A percentile compares a stretch with the other conserved stretches of the same genome.
phyloP scores from a whole-genome alignment of 2,888 invertebrate genomes.

The Atethmia centrago region DNA sequence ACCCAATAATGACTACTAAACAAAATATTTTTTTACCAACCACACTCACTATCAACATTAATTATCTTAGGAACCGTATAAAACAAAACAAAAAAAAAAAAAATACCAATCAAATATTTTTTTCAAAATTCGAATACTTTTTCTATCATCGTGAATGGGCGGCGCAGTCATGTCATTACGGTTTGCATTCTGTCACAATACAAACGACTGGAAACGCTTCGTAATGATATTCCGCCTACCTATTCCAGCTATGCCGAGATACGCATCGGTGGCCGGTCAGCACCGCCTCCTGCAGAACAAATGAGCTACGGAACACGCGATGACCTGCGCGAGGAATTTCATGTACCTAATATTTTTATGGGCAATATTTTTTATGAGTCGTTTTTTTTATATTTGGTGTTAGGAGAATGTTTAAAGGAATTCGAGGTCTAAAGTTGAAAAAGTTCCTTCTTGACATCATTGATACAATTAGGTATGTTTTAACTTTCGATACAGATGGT shows the following conservation, averaged over 20 bases:
- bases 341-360: conserved; percentile 42
- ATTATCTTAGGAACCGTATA: conserved; percentile 29
- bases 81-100: conserved; percentile 28
- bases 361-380: conserved; percentile 24
- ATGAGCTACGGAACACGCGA: conserved; percentile 71
- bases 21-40: conserved; percentile 12
- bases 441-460: background rate
- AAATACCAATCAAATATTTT: conserved; percentile 54
- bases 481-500: background rate
- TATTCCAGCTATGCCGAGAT: conserved; percentile 87
- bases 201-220: conserved; percentile 73
- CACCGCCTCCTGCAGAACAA: conserved; percentile 83
- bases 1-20: conserved; percentile 19
- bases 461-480: background rate
- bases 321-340: conserved; percentile 59
- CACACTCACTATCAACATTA: conserved; percentile 35
- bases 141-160: conserved; percentile 76
- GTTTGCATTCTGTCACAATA: conserved; percentile 81
- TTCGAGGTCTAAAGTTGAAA: background rate
- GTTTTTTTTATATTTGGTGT: conserved; percentile 5
- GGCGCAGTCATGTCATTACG: conserved; percentile 76
- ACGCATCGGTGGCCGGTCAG: conserved; percentile 85
- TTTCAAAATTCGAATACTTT: conserved; percentile 57
- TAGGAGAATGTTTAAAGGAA: background rate
- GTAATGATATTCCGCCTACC: conserved; percentile 89